Conservation (phyloP, 2,797 vertebrate genomes). For the Pseudomugil gertrudae region DNA sequence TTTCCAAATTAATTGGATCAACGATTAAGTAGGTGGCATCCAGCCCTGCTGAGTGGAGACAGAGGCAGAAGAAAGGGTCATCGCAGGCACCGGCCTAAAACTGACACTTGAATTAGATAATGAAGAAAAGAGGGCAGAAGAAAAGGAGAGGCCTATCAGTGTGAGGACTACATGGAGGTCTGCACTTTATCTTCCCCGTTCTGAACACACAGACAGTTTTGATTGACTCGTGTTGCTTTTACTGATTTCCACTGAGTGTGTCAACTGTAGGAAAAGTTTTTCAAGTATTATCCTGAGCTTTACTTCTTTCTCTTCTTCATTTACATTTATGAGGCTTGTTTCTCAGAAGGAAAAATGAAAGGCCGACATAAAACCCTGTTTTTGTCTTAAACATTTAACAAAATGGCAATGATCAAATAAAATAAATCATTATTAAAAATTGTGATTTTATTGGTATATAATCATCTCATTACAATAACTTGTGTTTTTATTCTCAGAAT, state of each 20-base stretch:
- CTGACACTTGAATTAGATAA: slow-evolving; percentile 82
- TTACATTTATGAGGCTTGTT: neutral
- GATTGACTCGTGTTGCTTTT: slow-evolving; percentile 33
- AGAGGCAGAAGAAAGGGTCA: slow-evolving; percentile 67
- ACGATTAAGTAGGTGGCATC: slow-evolving; percentile 81
- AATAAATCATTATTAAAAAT: too few relatives aligned
- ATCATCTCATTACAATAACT: too few relatives aligned
- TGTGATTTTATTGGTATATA: too few relatives aligned
- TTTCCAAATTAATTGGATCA: slow-evolving; percentile 85
- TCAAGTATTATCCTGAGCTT: too few relatives aligned
- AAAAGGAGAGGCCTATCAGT: slow-evolving; percentile 61
- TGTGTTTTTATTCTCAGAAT: too few relatives aligned
- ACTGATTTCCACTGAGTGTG: too few relatives aligned
- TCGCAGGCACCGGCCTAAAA: slow-evolving; percentile 63
- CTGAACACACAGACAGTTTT: slow-evolving; percentile 41
- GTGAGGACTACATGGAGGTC: slow-evolving; percentile 73
- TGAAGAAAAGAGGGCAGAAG: slow-evolving; percentile 67
- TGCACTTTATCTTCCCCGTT: slow-evolving; percentile 40
- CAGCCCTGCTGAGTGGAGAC: slow-evolving; percentile 76
- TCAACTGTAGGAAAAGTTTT: too few relatives aligned
- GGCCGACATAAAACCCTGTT: too few relatives aligned
- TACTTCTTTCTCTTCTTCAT: neutral
- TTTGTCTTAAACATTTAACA: too few relatives aligned
- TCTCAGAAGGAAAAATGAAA: too few relatives aligned
- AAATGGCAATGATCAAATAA: too few relatives aligned